Conservation (phyloP, 2,888 invertebrate species). For the Griposia aprilina region DNA sequence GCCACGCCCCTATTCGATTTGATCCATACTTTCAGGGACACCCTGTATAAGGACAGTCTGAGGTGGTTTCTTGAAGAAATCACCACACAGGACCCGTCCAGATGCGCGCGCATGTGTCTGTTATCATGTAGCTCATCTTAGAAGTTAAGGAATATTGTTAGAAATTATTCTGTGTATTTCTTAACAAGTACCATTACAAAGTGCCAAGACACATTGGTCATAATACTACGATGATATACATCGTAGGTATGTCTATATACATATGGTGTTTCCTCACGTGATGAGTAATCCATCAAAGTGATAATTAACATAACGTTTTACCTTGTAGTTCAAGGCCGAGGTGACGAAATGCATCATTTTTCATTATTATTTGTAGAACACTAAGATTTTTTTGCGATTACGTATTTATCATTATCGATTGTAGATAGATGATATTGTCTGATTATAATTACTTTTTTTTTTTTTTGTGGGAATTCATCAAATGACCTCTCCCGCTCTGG, state of each 20-base stretch:
- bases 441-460: too few relatives aligned
- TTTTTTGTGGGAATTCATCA: too few relatives aligned
- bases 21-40: too few relatives aligned
- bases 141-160: neutral
- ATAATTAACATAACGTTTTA: slow-evolving; percentile 3
- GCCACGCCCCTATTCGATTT: too few relatives aligned
- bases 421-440: neutral
- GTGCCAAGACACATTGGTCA: neutral
- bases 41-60: too few relatives aligned
- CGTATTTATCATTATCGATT: too few relatives aligned
- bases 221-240: neutral
- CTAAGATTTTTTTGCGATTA: neutral
- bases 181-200: neutral
- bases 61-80: neutral
- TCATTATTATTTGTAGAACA: slow-evolving; percentile 2
- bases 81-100: neutral
- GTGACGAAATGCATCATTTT: neutral
- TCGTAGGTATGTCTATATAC: neutral
- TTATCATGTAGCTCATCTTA: neutral
- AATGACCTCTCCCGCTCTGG: too few relatives aligned
- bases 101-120: neutral
- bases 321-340: slow-evolving; percentile 10
- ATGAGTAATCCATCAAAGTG: slow-evolving; percentile 26
- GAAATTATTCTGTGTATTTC: neutral
- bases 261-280: slow-evolving; percentile 32